Percentiles rank a stretch among this genome's conserved stretches.
Conservation (phyloP, 2,113 vertebrate species). For the Pangasianodon gigas region DNA sequence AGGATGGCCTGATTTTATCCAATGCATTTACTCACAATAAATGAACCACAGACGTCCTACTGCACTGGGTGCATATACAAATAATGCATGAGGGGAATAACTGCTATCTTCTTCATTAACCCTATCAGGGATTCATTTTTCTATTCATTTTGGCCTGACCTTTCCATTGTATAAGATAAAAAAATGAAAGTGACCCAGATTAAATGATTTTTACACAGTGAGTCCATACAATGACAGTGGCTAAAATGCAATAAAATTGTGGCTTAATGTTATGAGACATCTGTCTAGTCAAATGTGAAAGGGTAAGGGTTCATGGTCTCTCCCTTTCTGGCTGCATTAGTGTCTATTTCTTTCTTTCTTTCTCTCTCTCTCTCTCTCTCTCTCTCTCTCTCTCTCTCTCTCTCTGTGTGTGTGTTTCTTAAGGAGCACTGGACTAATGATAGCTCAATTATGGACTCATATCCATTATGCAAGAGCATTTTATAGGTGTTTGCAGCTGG, state of each 20-base stretch:
- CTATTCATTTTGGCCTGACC: neutral
- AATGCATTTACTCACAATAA: constrained; percentile 18
- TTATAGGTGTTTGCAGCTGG: constrained; percentile 51
- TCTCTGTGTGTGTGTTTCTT: constrained; percentile 31
- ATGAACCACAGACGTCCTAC: neutral
- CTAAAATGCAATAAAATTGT: constrained; percentile 35
- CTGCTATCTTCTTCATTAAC: neutral
- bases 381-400: constrained; percentile 28
- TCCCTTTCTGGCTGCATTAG: constrained; percentile 41
- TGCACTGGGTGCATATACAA: constrained; percentile 11
- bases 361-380: constrained; percentile 10
- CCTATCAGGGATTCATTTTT: neutral
- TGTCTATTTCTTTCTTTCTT: neutral
- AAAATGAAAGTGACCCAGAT: neutral
- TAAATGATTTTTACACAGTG: constrained; percentile 34
- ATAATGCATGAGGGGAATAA: neutral
- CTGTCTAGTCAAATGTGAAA: constrained; percentile 50
- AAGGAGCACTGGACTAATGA: constrained; percentile 55
- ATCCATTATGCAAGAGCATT: constrained; percentile 52
- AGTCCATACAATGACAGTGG: neutral
- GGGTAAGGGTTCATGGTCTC: constrained; percentile 36
- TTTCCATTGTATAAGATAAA: neutral
- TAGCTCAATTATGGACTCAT: constrained; percentile 48
- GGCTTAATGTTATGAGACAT: constrained; percentile 35
- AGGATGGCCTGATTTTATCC: neutral